Evolutionary conservation across 1,140 invertebrate genomes (phyloP), one percentile per base, ranked within the genome.

Genomic region (Formica exsecta): DNA sequence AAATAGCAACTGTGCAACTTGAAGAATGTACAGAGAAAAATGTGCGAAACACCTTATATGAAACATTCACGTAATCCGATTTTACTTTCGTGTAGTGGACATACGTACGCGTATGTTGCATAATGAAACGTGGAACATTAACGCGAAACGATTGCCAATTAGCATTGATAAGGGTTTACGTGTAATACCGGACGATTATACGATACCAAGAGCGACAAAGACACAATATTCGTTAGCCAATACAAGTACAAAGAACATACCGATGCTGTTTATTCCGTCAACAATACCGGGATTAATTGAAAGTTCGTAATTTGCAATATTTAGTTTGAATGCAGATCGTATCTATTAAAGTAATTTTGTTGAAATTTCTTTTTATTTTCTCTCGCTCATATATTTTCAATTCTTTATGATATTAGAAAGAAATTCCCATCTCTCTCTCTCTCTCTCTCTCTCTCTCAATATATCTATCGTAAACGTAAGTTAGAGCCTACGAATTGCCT

Each of bases 121-220:
- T 80, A 80, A 80, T 54, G 25, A 41, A 57, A 5, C 22, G 6
- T 11, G 19, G 8, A 57, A 25, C 22, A 16, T 38, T 80, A 68
- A 41, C 44, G 32, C 48, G 64, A 57, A 70, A 54, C 48, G 77
- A 54, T 80, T 70, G 77, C 48, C 51, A 80, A 80, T 80, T 80
- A 80, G 77, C 64, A 80, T 80, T 61, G 77, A 59, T 70, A 70
- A 70, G 77, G 48, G 44, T 16, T 77, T 51, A 77, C 19, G n/a
- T 44, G 41, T 65, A 57, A 70, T 70, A 80, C 48, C 32, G 16
- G 54, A 41, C 29, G 36, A 29, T 80, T 70, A 59, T 57, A 29
- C 7, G 77, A 36, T 25, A n/a, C 19, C 29, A 13, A 38, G 65
- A 51, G 36, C 65, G 51, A 70, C 16, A 8, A 44, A 25, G 48